Base-by-base conservation (phyloP, 2,797 vertebrate species). In the Pristis pectinata region DNA sequence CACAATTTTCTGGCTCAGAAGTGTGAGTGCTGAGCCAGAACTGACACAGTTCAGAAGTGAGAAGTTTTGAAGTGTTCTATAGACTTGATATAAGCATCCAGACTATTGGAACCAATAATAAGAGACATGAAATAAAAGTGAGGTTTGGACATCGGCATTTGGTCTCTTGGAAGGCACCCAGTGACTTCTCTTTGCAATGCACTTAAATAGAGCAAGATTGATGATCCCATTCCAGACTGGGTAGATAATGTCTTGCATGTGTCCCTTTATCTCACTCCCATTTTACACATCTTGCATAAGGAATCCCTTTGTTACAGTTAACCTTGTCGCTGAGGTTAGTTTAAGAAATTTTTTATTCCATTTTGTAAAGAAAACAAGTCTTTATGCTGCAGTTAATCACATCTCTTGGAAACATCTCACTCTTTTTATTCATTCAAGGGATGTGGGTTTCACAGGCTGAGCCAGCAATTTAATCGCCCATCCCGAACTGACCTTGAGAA, bases 171-270 rank as follows among this genome's bases (percentile, higher is more conserved):
- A 91, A 67, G 27, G 22, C 61, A 67, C 61, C 87, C 87, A 91
- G 24, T 67, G 37, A 22, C n/a, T 41, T 67, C 91, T 91, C 59
- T 67, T 91, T 10, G 37, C n/a, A 67, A 41, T 79, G 37, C 10
- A 41, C 37, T 91, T 22, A 64, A 67, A 91, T 67, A 61, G n/a
- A 41, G 61, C 24, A 67, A 91, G 87, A 91, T 91, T 64, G 87
- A 91, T 91, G 61, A 10, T 24, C 15, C 87, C 87, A 91, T 91
- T 67, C 61, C 87, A 91, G 87, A 91, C 87, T 24, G n/a, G 59
- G 87, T 91, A 41, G 87, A 91, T 91, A 67, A 91, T 91, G 87
- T 91, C 87, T 91, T 41, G 19, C 61, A 67, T 61, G 34, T n/a
- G 85, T 64, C 59, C 49, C 85, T 64, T 91, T 64, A 91, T 91